phyloP scores from a whole-genome alignment of 2,888 invertebrate species.

The Polylopha cassiicola region DNA sequence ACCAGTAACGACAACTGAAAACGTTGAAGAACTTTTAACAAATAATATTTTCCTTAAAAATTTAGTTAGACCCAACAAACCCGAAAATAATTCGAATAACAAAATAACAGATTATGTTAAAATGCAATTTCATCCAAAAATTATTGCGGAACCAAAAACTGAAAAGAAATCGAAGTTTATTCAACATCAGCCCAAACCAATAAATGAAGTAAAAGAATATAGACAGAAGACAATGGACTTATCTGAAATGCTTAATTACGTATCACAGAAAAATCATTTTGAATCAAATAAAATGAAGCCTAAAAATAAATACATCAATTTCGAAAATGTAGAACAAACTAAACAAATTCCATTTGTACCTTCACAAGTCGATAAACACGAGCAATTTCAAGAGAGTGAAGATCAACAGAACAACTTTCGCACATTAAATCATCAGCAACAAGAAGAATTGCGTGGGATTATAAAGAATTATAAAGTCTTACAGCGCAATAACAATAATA shows the following conservation, averaged over 20 bases:
- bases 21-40: constrained; percentile 42
- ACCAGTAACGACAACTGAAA: constrained; percentile 36
- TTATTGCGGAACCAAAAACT: constrained; percentile 35
- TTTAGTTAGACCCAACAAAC: constrained; percentile 38
- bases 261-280: constrained; percentile 58
- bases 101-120: constrained; percentile 20
- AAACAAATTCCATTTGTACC: constrained; percentile 40
- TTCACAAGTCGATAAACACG: constrained; percentile 34
- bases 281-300: constrained; percentile 57
- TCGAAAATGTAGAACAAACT: constrained; percentile 36
- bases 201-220: constrained; percentile 42
- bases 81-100: constrained; percentile 30
- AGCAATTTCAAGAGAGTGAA: constrained; percentile 28
- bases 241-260: constrained; percentile 54
- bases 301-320: constrained; percentile 36
- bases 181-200: constrained; percentile 39
- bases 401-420: constrained; percentile 39
- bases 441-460: constrained; percentile 54
- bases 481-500: constrained; percentile 52
- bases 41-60: constrained; percentile 62
- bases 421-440: constrained; percentile 38
- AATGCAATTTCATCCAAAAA: constrained; percentile 28
- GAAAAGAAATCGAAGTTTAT: constrained; percentile 48
- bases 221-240: constrained; percentile 53
- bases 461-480: constrained; percentile 69